These are phyloP conservation scores for Nannobrachium achirus DNA, from an alignment of 2,113 vertebrate species.

Conservation along the genomic window DNA sequence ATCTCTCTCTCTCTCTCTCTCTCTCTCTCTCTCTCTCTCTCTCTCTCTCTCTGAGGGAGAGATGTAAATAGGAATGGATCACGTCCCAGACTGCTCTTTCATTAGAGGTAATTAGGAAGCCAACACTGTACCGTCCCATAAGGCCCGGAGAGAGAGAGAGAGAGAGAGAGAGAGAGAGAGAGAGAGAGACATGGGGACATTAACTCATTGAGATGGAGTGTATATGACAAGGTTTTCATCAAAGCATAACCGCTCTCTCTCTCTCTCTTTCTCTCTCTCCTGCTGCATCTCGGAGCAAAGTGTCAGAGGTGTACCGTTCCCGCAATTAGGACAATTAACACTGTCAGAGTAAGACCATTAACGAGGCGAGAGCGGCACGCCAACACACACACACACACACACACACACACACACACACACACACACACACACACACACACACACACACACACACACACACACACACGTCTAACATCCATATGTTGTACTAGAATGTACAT, in stretches of 20 bases:
- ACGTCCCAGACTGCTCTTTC: conserved; percentile 74
- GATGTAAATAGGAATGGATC: conserved; percentile 72
- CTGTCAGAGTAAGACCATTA: conserved; percentile 83
- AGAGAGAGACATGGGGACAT: conserved; percentile 57
- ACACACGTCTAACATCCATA: no score
- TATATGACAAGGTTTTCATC: conserved; percentile 79
- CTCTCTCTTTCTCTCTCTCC: conserved; percentile 64
- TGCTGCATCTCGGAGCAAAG: conserved; percentile 62
- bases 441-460: no score
- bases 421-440: not conserved
- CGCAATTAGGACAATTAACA: conserved; percentile 83
- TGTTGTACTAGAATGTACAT: no score
- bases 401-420: conserved; percentile 1
- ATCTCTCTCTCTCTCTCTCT: conserved; percentile 21
- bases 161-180: conserved; percentile 16
- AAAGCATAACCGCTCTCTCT: conserved; percentile 66
- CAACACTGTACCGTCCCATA: conserved; percentile 68
- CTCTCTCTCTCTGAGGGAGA: conserved; percentile 50
- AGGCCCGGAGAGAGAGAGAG: conserved; percentile 44
- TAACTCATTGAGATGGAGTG: conserved; percentile 75
- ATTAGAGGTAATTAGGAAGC: conserved; percentile 78
- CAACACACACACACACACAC: conserved; percentile 10
- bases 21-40: conserved; percentile 39
- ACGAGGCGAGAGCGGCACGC: conserved; percentile 65
- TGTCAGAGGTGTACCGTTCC: conserved; percentile 80